Percentiles rank a stretch among this genome's conserved stretches.
Evolutionary conservation across 1,140 invertebrate species (phyloP).

Genomic region (Neelides sp.): DNA sequence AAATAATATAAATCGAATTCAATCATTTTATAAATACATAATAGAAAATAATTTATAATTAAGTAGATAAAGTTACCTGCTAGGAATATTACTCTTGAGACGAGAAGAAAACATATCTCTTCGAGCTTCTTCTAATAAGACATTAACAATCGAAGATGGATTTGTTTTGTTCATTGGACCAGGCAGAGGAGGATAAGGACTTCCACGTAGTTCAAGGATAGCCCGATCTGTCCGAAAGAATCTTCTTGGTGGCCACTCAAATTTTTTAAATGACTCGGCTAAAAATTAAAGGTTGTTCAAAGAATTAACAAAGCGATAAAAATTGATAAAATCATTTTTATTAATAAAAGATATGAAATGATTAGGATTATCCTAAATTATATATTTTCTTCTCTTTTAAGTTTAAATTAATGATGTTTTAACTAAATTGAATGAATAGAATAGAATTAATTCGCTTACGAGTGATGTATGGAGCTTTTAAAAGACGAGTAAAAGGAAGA

Average conservation of each 20-base stretch:
- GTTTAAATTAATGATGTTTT: background rate
- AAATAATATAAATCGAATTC: no score
- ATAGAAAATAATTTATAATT: no score
- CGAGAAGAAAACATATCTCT: no score
- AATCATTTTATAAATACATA: no score
- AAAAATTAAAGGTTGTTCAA: background rate
- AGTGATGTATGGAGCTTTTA: slow-evolving; percentile 15
- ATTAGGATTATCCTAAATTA: background rate
- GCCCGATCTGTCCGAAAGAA: background rate
- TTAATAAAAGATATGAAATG: slow-evolving; percentile 4
- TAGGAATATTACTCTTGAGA: no score
- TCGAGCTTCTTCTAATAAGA: slow-evolving; percentile 28
- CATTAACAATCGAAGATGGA: slow-evolving; percentile 25
- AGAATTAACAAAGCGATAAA: background rate
- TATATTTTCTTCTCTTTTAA: background rate
- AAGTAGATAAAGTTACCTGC: no score
- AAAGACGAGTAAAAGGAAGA: slow-evolving; percentile 24
- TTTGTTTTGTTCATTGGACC: slow-evolving; percentile 20
- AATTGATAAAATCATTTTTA: background rate
- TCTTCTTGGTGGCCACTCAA: background rate
- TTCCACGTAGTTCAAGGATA: slow-evolving; percentile 24
- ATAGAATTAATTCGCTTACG: slow-evolving; percentile 5
- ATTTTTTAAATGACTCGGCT: slow-evolving; percentile 4
- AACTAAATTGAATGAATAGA: background rate
- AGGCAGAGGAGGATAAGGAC: slow-evolving; percentile 28